Evolutionary conservation across 2,797 vertebrate species (phyloP), one percentile per base, ranked within the genome.

Genomic region (Callimico goeldii): DNA sequence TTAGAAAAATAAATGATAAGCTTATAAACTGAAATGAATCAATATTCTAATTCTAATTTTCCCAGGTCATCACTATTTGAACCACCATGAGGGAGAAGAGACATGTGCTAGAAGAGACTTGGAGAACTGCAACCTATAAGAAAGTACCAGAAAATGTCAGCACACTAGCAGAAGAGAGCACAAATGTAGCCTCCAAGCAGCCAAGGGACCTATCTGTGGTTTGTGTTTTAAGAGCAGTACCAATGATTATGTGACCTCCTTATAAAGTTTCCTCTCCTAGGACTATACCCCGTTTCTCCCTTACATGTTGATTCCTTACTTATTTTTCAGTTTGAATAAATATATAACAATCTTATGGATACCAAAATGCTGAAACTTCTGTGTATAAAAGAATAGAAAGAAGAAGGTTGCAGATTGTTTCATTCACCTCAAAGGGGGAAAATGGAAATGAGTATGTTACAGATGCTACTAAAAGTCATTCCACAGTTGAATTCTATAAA

Each of bases 391-490:
- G 41, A 72, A 20, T 22, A 89, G 41, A 57, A 88, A 88, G 26
- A 80, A 81, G 30, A 58, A 76, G 24, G 43, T 46, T 11, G 72
- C 41, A 75, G 13, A 75, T 95, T 92, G 91, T 55, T 75, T 94
- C 67, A 95, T 89, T 73, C 50, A 90, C 5, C 22, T 48, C 70
- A 80, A 91, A 81, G 39, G 89, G 28, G 30, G 14, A 92, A 90
- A 86, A 48, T 14, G 28, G n/a, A 91, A 93, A 91, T 93, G 75
- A 88, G 90, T 83, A 67, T 90, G 36, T 94, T 88, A 82, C 4
- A 76, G 72, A 85, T 85, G n/a, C 30, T 88, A 1, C 70, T 89
- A 58, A 82, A 90, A 80, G 48, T 84, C 67, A 36, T 46, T 88
- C 36, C 28, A 87, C 11, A 43, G 46, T 30, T 90, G 33, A 95